Percentiles rank a stretch among this genome's conserved stretches.
Evolutionary conservation across 1,140 invertebrate species (phyloP).

Genomic region (Cylas formicarius): DNA sequence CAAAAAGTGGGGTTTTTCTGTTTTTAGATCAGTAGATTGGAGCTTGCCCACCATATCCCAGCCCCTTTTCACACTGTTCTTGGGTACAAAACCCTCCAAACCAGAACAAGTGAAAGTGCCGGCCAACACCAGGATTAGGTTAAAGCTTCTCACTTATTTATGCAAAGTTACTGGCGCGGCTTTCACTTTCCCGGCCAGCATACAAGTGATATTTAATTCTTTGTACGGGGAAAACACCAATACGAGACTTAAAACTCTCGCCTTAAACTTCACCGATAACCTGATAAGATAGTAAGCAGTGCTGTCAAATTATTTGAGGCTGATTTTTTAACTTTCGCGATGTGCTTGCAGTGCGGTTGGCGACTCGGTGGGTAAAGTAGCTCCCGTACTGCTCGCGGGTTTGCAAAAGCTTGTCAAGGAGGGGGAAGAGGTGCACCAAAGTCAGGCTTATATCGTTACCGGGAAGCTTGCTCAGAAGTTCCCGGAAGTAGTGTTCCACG

Average conservation of each 20-base stretch:
- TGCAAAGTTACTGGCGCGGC: conserved; percentile 71
- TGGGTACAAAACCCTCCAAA: conserved; percentile 59
- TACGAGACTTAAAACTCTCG: conserved; percentile 68
- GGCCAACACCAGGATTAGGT: conserved; percentile 70
- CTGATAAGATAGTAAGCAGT: conserved; percentile 66
- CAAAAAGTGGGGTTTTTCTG: conserved; percentile 8
- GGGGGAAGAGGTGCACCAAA: conserved; percentile 53
- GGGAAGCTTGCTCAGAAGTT: conserved; percentile 63
- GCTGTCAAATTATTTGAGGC: neutral
- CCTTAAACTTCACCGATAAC: conserved; percentile 74
- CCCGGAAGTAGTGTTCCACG: conserved; percentile 61
- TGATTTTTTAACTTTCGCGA: neutral
- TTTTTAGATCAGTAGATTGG: conserved; percentile 68
- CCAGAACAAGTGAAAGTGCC: conserved; percentile 61
- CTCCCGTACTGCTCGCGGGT: conserved; percentile 59
- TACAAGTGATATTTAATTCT: conserved; percentile 83
- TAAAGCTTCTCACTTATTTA: conserved; percentile 80
- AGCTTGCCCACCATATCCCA: conserved; percentile 57
- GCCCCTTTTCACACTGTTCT: conserved; percentile 70
- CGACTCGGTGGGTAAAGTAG: conserved; percentile 53
- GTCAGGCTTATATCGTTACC: conserved; percentile 68
- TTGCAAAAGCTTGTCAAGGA: conserved; percentile 64
- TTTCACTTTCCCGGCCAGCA: conserved; percentile 69
- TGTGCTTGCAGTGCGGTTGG: conserved; percentile 53
- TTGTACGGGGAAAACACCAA: conserved; percentile 79